Evolutionary conservation across 1,140 invertebrate genomes (phyloP), one percentile per base, ranked within the genome.

Genomic region (Leptinotarsa undecemlineata): DNA sequence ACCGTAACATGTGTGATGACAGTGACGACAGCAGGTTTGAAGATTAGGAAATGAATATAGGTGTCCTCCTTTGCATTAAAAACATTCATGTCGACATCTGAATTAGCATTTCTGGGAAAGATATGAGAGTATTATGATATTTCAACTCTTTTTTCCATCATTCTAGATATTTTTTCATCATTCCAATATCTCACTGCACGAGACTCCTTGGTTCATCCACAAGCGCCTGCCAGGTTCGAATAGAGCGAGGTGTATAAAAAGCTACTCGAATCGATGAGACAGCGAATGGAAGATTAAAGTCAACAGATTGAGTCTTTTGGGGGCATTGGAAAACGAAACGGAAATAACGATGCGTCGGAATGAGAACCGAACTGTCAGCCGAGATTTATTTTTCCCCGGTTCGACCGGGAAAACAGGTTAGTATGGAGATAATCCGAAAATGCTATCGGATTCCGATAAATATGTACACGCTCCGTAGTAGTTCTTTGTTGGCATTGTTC

Each of bases 261-360:
- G 51, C 48, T 62, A 75, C 74, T 68, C 60, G 68, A 77, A 81
- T 81, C 80, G 80, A 81, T 81, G 78, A 79, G 77, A 81, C 78
- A 77, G 76, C 74, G 74, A 74, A 76, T 77, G 78, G 74, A 78
- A 81, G 80, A 81, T 81, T 81, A 81, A 81, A 81, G 80, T 78
- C 80, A 81, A 79, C 80, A 81, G 80, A 81, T 81, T 79, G 80
- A 81, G 78, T 79, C 80, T 79, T 81, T 79, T 79, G 78, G 80
- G 80, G 78, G 76, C 78, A 78, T 77, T 78, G 72, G 73, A 79
- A 77, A 79, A 57, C 78, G 78, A 78, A 81, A 81, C 79, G 79
- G 76, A 81, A 81, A 81, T 81, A 81, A 81, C 80, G 80, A 79
- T 80, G 79, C 79, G 77, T 80, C 76, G 74, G 73, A 80, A 79